Conservation (phyloP, 37 sponge, comb jelly and placozoan species). For the Cliona cf. orientalis region DNA sequence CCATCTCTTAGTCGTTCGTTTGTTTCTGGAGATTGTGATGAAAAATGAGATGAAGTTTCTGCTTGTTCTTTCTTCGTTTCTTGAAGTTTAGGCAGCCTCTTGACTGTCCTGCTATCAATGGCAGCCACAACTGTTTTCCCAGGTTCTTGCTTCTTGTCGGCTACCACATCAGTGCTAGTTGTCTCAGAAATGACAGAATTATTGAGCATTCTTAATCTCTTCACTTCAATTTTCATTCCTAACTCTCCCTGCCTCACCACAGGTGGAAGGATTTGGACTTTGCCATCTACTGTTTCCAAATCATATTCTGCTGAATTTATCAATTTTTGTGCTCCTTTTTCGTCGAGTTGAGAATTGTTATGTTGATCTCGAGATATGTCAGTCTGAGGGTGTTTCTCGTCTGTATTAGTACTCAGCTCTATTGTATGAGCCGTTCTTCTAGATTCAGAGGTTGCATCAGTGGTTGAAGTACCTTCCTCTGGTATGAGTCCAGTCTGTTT, state of each 20-base stretch:
- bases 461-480: too few species aligned
- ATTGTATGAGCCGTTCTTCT: neutral
- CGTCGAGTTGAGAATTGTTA: too few species aligned
- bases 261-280: constrained; percentile 12
- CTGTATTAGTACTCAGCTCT: too few species aligned
- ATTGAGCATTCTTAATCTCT: neutral
- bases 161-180: neutral
- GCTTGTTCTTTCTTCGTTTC: neutral
- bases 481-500: too few species aligned
- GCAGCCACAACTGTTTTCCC: neutral
- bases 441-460: neutral
- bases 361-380: too few species aligned
- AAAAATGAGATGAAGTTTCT: neutral
- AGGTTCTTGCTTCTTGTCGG: neutral
- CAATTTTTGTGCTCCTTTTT: too few species aligned
- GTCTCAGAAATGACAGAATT: neutral
- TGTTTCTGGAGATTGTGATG: neutral
- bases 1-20: neutral
- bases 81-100: constrained; percentile 11
- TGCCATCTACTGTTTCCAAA: too few species aligned
- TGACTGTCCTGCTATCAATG: neutral
- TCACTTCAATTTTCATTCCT: constrained; percentile 29
- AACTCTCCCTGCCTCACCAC: constrained; percentile 13
- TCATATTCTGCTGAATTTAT: too few species aligned
- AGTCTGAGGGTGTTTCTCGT: too few species aligned